Evolutionary conservation across 92 coral and sea anemone genomes (phyloP), one percentile per base, ranked within the genome.

Genomic region (Paramuricea clavata): DNA sequence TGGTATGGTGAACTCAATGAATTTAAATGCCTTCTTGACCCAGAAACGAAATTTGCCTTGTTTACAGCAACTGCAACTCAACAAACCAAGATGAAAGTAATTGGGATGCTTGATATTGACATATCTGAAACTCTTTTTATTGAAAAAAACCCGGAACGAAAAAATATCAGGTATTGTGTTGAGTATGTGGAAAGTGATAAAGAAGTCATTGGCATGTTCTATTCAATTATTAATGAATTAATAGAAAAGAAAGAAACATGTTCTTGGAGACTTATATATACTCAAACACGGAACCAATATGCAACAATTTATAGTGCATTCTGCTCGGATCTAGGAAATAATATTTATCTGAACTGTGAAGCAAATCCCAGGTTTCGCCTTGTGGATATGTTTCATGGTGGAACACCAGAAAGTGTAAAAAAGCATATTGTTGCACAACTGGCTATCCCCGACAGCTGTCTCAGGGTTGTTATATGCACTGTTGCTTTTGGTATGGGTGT

Each of bases 11-110:
- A 44, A 26, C 42, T 76, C 12, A 47, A 32, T 32, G 65, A 76
- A 28, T 76, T 76, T 27, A 76, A 30, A 76, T 49, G 81, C 39
- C 81, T 76, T 49, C 78, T 72, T 44, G 30, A 72, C 8, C 56
- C 78, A 17, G 32, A 22, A 23, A 69, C 56, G 19, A 16, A 41
- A 35, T 72, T 35, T 72, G 78, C 78, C 12, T 72, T 72, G 50
- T 72, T 72, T 26, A 72, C 78, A 41, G 78, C 78, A 11, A 72
- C 78, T 72, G 78, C 78, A 72, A 44, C 78, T 0, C 21, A 67
- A 19, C 39, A 67, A n/a, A 72, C 78, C 78, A 72, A 72, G 33
- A 9, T 22, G 17, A 72, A 41, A 19, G 33, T 39, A 36, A 39
- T 72, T 36, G 52, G 2, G 19, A 72, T 72, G 78, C 54, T 72